A percentile compares a stretch with the other conserved stretches of the same genome.
Evolutionary conservation across 2,888 invertebrate species (phyloP).

Genomic region (Brachyopa scutellaris): DNA sequence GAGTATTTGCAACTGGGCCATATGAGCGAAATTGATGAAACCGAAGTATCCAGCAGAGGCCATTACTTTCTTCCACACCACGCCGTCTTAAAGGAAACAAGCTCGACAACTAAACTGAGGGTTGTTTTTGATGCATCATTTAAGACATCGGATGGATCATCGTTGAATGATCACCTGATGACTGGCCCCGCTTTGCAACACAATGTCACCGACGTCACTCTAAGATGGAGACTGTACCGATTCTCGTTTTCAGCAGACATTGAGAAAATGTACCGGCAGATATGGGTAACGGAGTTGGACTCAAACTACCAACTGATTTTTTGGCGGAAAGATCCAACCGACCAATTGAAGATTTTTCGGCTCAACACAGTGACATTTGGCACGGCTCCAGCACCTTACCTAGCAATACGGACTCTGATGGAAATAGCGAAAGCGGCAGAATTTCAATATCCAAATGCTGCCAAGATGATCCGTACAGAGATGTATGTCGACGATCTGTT

Average conservation of each 20-base stretch:
- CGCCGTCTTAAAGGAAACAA: background rate
- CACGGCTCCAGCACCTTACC: background rate
- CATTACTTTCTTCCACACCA: constrained; percentile 8
- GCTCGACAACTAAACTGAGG: background rate
- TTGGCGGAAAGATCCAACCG: background rate
- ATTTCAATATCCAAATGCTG: background rate
- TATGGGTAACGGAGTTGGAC: constrained; percentile 20
- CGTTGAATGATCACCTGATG: constrained; percentile 13
- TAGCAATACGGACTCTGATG: background rate
- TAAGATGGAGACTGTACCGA: constrained; percentile 19
- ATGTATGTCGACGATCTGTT: constrained; percentile 22
- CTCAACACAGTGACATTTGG: constrained; percentile 1
- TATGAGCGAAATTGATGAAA: constrained; percentile 9
- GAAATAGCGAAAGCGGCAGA: background rate
- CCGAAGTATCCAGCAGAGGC: background rate
- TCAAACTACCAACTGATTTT: constrained; percentile 16
- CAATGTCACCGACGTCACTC: too few relatives aligned
- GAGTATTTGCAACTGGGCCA: constrained; percentile 7
- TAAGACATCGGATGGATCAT: background rate
- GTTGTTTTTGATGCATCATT: constrained; percentile 9
- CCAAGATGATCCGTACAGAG: constrained; percentile 6
- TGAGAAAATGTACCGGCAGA: too few relatives aligned
- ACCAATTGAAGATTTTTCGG: background rate
- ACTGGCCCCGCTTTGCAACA: too few relatives aligned
- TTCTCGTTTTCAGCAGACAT: constrained; percentile 18